Evolutionary conservation across 2,113 vertebrate species (phyloP), one percentile per base, ranked within the genome.

Genomic region (Dolichotis patagonum): DNA sequence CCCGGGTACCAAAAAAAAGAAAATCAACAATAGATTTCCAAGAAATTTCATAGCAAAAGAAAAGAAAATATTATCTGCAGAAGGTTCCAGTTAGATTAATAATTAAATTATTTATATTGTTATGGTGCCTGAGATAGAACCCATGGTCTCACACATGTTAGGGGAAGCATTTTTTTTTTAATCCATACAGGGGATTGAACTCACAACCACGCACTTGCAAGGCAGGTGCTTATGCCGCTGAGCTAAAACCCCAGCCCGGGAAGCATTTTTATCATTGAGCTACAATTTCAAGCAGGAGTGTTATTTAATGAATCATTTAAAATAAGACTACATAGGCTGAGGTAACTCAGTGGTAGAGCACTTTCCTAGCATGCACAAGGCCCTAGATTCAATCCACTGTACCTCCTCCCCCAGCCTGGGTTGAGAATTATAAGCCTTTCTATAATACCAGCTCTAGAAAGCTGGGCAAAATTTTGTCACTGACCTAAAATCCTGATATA

Each of bases 21-120:
- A 96, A 96, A 38, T 28, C 49, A 97, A 80, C 22, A 93, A 90
- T 49, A 96, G 85, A 81, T 77, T 96, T 54, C 95, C 60, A 93
- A 86, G 43, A 67, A 90, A 83, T 81, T 95, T 94, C 32, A 93
- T 0, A 91, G 20, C 63, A 67, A 96, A 88, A 63, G 43, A 93
- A 75, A 85, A 92, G n/a, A n/a, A n/a, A n/a, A 85, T 9, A 86
- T 19, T 24, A 35, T 88, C 95, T 85, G 80, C 5, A 84, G 13
- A 85, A 93, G 35, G n/a, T 73, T 96, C 60, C 3, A 81, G 49
- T 92, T 69, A 88, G 13, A 30, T 16, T 80, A 52, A 13, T 78
- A 78, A 78, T 52, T 49, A 46, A 77, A 73, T 49, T 78, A 32
- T 8, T 49, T 78, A 17, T 28, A 46, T 49, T 46, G 32, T 78